A percentile compares a stretch with the other conserved stretches of the same genome.
These are phyloP conservation scores for Conger conger DNA, from an alignment of 2,113 vertebrate genomes.

Conservation along the genomic window DNA sequence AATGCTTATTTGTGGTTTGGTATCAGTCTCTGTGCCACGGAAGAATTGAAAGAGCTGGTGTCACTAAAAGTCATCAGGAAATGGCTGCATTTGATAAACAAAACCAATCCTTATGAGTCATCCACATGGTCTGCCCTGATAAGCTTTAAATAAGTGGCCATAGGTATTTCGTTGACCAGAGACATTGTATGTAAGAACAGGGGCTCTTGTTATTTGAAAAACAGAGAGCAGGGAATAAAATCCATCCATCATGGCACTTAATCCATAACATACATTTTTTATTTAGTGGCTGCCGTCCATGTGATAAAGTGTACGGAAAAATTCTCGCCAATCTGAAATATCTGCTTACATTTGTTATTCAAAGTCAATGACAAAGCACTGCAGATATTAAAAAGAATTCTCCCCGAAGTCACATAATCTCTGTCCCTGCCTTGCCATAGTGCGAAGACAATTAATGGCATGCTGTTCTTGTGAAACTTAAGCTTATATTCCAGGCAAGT, in stretches of 20 bases:
- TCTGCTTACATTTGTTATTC: neutral
- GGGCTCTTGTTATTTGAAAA: neutral
- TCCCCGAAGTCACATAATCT: neutral
- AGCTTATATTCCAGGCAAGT: no score
- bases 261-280: neutral
- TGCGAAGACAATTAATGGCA: neutral
- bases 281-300: neutral
- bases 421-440: neutral
- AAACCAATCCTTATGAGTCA: constrained; percentile 14
- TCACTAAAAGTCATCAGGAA: constrained; percentile 24
- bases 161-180: neutral
- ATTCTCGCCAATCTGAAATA: neutral
- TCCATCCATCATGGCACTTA: neutral
- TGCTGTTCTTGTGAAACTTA: neutral
- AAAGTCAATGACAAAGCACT: neutral
- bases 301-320: neutral
- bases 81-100: constrained; percentile 21
- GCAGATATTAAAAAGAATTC: neutral
- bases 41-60: neutral
- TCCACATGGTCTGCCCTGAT: neutral
- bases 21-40: neutral
- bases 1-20: neutral
- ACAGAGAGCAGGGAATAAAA: neutral
- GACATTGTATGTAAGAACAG: neutral
- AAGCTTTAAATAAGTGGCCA: neutral